Percentiles rank a stretch among this genome's conserved stretches.
phyloP scores from a whole-genome alignment of 2,113 vertebrate genomes.

The Pollimyrus isidori region DNA sequence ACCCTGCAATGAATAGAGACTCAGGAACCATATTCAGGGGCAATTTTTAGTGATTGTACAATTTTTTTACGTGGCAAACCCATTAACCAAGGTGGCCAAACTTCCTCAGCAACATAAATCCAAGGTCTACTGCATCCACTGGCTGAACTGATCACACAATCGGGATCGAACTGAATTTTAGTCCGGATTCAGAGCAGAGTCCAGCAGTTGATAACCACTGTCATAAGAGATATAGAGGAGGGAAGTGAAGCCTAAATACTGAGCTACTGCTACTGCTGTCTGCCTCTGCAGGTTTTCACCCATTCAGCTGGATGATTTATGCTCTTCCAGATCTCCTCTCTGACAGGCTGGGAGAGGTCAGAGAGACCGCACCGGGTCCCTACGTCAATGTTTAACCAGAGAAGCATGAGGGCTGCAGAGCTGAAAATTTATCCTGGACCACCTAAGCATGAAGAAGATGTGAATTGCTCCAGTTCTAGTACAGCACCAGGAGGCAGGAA shows the following conservation, averaged over 20 bases:
- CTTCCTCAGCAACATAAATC: not conserved
- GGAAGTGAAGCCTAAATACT: not conserved
- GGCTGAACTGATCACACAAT: not conserved
- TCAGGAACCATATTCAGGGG: not conserved
- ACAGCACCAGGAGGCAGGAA: not conserved
- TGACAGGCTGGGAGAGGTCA: not conserved
- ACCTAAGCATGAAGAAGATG: not conserved
- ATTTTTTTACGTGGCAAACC: not conserved
- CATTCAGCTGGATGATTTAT: conserved; percentile 10
- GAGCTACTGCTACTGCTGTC: not conserved
- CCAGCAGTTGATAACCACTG: not conserved
- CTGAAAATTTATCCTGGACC: not conserved
- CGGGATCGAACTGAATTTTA: not conserved
- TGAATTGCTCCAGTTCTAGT: not conserved
- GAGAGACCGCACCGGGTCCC: not conserved
- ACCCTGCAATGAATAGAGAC: not conserved
- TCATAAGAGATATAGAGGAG: not conserved
- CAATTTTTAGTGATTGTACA: not conserved
- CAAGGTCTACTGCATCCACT: not conserved
- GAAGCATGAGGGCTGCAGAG: not conserved
- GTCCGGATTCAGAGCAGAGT: not conserved
- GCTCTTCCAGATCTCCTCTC: not conserved
- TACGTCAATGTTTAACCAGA: conserved; percentile 12
- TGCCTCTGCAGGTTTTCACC: not conserved
- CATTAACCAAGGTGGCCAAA: not conserved